Base-by-base conservation (phyloP, 2,888 invertebrate species). In the Azorinus chamasolen region DNA sequence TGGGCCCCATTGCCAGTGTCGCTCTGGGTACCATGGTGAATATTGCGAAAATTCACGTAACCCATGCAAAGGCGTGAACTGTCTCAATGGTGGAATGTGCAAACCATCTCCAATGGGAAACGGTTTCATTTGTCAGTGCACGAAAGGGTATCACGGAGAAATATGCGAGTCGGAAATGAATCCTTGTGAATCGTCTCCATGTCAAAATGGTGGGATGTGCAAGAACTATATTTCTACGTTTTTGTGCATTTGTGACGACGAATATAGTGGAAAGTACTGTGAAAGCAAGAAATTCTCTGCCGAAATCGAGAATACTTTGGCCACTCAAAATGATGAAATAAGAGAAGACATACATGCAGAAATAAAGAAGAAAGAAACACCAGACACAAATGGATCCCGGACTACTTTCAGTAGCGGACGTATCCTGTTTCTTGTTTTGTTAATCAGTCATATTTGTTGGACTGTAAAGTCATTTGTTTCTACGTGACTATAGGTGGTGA, bases 51-150 rank as follows among this genome's bases (percentile, higher is more conserved):
- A 76, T 6, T 65, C 76, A 3, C 16, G 65, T 8, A 79, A 85
- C 59, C 85, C 83, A 5, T 87, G 87, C 63, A 58, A 61, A 6
- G 78, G 70, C 18, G 71, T 79, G 22, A 64, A 62, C 1, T 88
- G 88, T 75, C 64, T 68, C 1, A 83, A 88, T 65, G 84, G 84
- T 6, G 87, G 88, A 1, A 79, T 72, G 25, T 88, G 88, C 50
- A 79, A 80, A 62, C 32, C 62, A 6, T 79, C 79, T 1, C 78
- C 79, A 8, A 84, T 82, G 69, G 75, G 68, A n/a, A 74, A 79
- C 45, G 73, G 79, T 10, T 81, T 83, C 51, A 62, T 75, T 55
- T 85, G 85, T 70, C 62, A 74, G 27, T 85, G 85, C 63, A 68
- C 73, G 0, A 59, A 62, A 20, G 79, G 77, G 48, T 83, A 78